Percentiles rank a stretch among this genome's conserved stretches.
Conservation (phyloP, 1,140 invertebrate species). For the Caenorhabditis remanei region DNA sequence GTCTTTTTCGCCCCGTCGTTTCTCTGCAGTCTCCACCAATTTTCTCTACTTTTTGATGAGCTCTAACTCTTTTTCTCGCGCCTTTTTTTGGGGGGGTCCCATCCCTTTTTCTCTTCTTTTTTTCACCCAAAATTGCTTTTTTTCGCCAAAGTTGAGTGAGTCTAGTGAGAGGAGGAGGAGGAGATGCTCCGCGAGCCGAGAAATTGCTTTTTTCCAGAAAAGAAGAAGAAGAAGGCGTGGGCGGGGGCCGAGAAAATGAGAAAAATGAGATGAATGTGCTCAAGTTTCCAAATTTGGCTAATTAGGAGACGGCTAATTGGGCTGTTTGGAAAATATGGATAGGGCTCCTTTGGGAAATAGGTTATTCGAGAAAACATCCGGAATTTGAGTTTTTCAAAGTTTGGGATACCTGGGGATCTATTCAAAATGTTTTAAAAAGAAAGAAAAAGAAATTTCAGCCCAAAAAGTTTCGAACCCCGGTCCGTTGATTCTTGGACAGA, state of each 20-base stretch:
- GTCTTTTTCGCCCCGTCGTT: background rate
- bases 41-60: background rate
- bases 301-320: background rate
- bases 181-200: background rate
- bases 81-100: conserved; percentile 34
- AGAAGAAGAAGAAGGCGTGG: background rate
- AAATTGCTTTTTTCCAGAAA: conserved; percentile 23
- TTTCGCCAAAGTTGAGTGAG: background rate
- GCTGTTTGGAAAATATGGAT: too few species aligned
- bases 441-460: background rate
- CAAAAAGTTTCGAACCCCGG: background rate
- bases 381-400: background rate
- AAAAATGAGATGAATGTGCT: background rate
- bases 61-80: background rate
- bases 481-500: too few species aligned
- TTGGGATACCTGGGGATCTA: too few species aligned
- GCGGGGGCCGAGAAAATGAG: background rate
- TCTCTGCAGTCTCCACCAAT: background rate
- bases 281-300: conserved; percentile 31
- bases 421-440: background rate
- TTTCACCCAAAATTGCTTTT: conserved; percentile 45
- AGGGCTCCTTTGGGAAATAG: too few species aligned
- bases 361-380: too few species aligned
- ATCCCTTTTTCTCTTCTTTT: background rate
- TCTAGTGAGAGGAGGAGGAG: conserved; percentile 1